phyloP scores from a whole-genome alignment of 2,888 invertebrate species.

The Tillus elongatus region DNA sequence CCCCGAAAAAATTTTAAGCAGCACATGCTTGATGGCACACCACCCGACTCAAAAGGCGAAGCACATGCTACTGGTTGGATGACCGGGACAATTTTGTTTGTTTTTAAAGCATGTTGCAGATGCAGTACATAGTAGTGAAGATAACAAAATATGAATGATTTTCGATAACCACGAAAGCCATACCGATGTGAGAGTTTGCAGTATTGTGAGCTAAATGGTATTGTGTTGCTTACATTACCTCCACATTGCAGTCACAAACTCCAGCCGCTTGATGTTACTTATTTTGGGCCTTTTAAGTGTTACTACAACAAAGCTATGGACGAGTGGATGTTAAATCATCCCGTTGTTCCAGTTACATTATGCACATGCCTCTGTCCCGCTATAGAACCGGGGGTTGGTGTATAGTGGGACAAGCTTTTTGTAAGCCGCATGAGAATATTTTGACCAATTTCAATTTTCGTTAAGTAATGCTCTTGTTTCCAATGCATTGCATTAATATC shows the following conservation, averaged over 20 bases:
- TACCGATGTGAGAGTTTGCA: conserved; percentile 19
- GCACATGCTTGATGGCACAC: conserved; percentile 28
- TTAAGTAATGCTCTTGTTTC: no score
- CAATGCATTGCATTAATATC: no score
- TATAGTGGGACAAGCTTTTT: no score
- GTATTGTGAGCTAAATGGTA: conserved; percentile 27
- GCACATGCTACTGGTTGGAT: conserved; percentile 26
- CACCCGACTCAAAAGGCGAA: conserved; percentile 27
- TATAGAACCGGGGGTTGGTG: no score
- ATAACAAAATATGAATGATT: conserved; percentile 20
- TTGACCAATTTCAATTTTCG: no score
- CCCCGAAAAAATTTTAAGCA: conserved; percentile 26
- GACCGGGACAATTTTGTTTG: conserved; percentile 19
- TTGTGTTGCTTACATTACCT: conserved; percentile 16
- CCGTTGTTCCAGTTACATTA: conserved; percentile 11
- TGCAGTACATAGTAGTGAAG: conserved; percentile 21
- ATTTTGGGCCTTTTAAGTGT: conserved; percentile 20
- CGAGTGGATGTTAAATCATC: conserved; percentile 18
- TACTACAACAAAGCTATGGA: conserved; percentile 20
- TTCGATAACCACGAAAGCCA: conserved; percentile 21
- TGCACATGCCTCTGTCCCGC: no score
- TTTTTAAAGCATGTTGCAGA: conserved; percentile 13
- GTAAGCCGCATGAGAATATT: no score
- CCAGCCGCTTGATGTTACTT: conserved; percentile 28
- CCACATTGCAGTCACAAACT: conserved; percentile 14